A percentile compares a stretch with the other conserved stretches of the same genome.
phyloP scores from a whole-genome alignment of 2,797 vertebrate species.

The Gambelia wislizenii region DNA sequence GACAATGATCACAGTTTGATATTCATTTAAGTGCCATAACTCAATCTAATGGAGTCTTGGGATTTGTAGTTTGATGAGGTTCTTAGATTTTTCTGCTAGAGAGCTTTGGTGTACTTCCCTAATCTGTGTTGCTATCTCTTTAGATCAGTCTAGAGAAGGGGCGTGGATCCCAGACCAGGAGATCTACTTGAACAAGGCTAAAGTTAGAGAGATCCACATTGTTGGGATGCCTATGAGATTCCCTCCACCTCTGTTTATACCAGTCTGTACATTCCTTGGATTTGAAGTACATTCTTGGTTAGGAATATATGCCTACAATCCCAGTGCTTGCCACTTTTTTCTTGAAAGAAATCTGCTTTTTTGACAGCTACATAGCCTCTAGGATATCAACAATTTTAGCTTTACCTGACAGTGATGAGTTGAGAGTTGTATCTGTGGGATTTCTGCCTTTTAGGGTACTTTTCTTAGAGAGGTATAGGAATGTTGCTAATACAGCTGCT shows the following conservation, averaged over 20 bases:
- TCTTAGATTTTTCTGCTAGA: too few relatives aligned
- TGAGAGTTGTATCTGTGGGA: background rate
- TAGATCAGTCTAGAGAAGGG: background rate
- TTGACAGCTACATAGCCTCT: background rate
- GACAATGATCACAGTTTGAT: too few relatives aligned
- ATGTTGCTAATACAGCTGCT: too few relatives aligned
- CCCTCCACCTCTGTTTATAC: background rate
- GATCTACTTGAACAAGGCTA: background rate
- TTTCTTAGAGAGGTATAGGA: background rate
- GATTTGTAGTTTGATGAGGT: too few relatives aligned
- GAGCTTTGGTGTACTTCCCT: too few relatives aligned
- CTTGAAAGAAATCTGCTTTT: background rate
- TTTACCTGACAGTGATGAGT: background rate
- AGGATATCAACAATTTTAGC: background rate
- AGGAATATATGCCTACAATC: background rate
- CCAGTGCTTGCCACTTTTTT: background rate
- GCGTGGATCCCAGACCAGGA: background rate
- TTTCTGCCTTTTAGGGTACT: too few relatives aligned
- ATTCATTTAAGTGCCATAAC: too few relatives aligned
- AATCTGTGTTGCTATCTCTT: background rate
- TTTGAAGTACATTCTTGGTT: background rate
- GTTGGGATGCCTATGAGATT: background rate
- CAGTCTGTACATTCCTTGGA: background rate
- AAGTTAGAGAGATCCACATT: background rate
- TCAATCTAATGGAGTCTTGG: too few relatives aligned